Percentiles rank a stretch among this genome's conserved stretches.
Evolutionary conservation across 1,140 invertebrate genomes (phyloP).

Genomic region (Dendrolimus punctatus): DNA sequence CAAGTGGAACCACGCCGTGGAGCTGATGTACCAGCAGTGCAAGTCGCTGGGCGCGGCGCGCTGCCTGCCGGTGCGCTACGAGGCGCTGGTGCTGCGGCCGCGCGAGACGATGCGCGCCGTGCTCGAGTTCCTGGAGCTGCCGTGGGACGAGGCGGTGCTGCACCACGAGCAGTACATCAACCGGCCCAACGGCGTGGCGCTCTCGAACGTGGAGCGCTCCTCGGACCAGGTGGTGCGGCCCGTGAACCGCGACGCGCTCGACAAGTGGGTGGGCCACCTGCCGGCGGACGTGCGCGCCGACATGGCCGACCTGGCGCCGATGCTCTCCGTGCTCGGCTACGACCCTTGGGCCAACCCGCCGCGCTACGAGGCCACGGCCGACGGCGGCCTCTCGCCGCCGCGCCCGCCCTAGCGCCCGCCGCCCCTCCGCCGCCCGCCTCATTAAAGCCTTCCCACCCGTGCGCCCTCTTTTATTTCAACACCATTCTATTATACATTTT

Average conservation of each 20-base stretch:
- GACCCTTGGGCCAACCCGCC: slow-evolving; percentile 96
- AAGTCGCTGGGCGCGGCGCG: slow-evolving; percentile 85
- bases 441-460: slow-evolving; percentile 13
- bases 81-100: slow-evolving; percentile 96
- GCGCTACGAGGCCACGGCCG: slow-evolving; percentile 81
- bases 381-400: slow-evolving; percentile 7
- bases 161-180: slow-evolving; percentile 99
- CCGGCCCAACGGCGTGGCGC: slow-evolving; percentile 92
- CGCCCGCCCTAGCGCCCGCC: slow-evolving; percentile 15
- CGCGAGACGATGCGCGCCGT: slow-evolving; percentile 92
- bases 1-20: slow-evolving; percentile 97
- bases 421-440: not conserved
- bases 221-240: slow-evolving; percentile 99
- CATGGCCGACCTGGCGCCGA: slow-evolving; percentile 93
- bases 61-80: slow-evolving; percentile 93
- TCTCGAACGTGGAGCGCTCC: slow-evolving; percentile 96
- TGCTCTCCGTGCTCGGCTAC: slow-evolving; percentile 93
- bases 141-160: slow-evolving; percentile 96
- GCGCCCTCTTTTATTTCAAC: slow-evolving; percentile 6
- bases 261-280: slow-evolving; percentile 96
- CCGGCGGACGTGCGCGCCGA: slow-evolving; percentile 92
- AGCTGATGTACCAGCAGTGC: slow-evolving; percentile 96
- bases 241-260: slow-evolving; percentile 95
- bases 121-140: slow-evolving; percentile 91
- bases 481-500: slow-evolving; percentile 6